Evolutionary conservation across 2,797 vertebrate genomes (phyloP), one percentile per base, ranked within the genome.

Genomic region (Ibycter americanus): DNA sequence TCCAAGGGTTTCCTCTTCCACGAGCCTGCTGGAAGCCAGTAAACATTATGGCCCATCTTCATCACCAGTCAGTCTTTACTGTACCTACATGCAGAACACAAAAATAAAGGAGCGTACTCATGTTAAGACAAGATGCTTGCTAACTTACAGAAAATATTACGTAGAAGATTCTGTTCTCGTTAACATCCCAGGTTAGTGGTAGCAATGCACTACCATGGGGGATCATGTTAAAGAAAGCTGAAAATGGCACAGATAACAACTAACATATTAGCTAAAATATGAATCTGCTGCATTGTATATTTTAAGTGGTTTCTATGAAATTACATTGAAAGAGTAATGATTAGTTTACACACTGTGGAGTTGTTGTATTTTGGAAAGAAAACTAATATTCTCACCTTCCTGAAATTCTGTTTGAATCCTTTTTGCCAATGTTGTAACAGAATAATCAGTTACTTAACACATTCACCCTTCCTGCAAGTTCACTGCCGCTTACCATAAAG

Each of bases 241-340:
- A 87, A 95, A 97, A 89, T 80, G 91, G 63, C 77, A 84, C 71
- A 63, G 95, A 67, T 81, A 94, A 84, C 73, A 94, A 84, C 89
- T 97, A 91, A 95, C 87, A 23, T 89, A 61, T 67, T 94, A 86
- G 95, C 80, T 92, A 84, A 91, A 92, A 55, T 82, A 74, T 54
- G 83, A 95, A 85, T 95, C 85, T 91, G 85, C 93, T 95, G 95
- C 90, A 92, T 94, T 94, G 83, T 96, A 83, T 74, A 67, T 94
- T 96, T 97, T 96, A 96, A 98, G 95, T 97, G 97, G 94, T 97
- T 97, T 97, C 97, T 97, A 78, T 96, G 98, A 97, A 97, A 98
- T 93, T 94, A 89, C 94, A 40, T 92, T 86, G 87, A 95, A 94
- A 97, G 93, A 97, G 87, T 92, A 95, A 97, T 91, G 77, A 86